phyloP scores from a whole-genome alignment of 1,140 invertebrate genomes.

The Nephila pilipes region DNA sequence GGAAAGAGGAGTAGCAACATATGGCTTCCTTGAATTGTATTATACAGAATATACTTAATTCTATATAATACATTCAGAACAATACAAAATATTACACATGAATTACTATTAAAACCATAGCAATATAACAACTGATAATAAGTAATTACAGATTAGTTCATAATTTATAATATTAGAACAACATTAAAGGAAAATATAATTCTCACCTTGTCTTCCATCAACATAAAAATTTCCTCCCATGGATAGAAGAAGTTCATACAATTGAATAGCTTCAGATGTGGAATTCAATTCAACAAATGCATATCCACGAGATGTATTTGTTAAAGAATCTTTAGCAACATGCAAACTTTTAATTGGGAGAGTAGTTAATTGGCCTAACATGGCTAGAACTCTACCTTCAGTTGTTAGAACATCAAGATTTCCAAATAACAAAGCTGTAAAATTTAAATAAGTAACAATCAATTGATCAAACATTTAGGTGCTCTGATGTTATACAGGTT shows the following conservation, averaged over 20 bases:
- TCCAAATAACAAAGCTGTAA: slow-evolving; percentile 87
- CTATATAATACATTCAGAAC: too few relatives aligned
- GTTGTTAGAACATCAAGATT: slow-evolving; percentile 92
- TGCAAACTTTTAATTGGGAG: slow-evolving; percentile 89
- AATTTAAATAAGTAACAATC: neutral
- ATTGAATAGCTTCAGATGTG: slow-evolving; percentile 85
- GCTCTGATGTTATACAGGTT: too few relatives aligned
- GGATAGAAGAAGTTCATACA: slow-evolving; percentile 86
- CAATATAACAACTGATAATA: too few relatives aligned
- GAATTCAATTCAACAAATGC: slow-evolving; percentile 91
- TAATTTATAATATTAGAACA: too few relatives aligned
- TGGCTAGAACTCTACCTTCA: slow-evolving; percentile 90
- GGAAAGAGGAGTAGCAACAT: too few relatives aligned
- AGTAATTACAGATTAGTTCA: too few relatives aligned
- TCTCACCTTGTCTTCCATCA: slow-evolving; percentile 76
- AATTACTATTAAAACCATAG: too few relatives aligned
- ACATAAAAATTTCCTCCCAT: slow-evolving; percentile 77
- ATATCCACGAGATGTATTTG: slow-evolving; percentile 90
- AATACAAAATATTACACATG: too few relatives aligned
- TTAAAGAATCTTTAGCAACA: slow-evolving; percentile 89
- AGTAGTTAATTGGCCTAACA: slow-evolving; percentile 84
- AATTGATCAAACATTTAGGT: neutral
- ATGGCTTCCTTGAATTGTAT: too few relatives aligned
- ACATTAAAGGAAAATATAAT: neutral
- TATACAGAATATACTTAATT: too few relatives aligned